Evolutionary conservation across 1,140 invertebrate species (phyloP), one percentile per base, ranked within the genome.

Genomic region (Tetraneura akinire): DNA sequence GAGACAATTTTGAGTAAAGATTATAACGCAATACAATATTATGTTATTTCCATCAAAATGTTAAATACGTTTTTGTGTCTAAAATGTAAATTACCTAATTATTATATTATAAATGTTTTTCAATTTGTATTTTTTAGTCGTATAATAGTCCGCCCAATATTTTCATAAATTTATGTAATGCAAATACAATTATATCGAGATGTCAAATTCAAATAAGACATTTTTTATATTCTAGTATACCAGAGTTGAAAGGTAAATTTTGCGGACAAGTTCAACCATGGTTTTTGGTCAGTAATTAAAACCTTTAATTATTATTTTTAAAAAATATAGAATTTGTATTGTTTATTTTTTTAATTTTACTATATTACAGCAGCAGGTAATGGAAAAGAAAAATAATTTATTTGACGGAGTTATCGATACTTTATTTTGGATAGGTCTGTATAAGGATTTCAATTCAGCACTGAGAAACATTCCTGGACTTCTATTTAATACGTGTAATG

Each of bases 201-300:
- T 78, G 73, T 45, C 55, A 78, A 57, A 78, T 78, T 55, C n/a
- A 78, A 60, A 45, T 37, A 23, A 60, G 73, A 62, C 21, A 78
- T 10, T 78, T 78, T 78, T 45, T 78, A 6, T 45, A 29, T 29
- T 78, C 73, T 10, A 47, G 26, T 26, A 26, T 18, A 18, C 32
- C 37, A 26, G 55, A 78, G 10, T 37, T 23, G 10, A 62, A 60
- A 62, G 73, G 73, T 26, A 42, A 60, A 60, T 78, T 26, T 57
- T 78, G 55, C 62, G 57, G 42, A 62, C 8, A 23, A 45, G 62
- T 78, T 37, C 53, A 26, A 5, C 53, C 73, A 13, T 78, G 53
- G 53, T 62, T 78, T 26, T 78, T 78, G 32, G 73, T 78, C 42
- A 42, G 55, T 62, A 47, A 45, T 37, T n/a, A n/a, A n/a, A n/a